phyloP scores from a whole-genome alignment of 1,140 invertebrate species.

The Drosophila mojavensis region DNA sequence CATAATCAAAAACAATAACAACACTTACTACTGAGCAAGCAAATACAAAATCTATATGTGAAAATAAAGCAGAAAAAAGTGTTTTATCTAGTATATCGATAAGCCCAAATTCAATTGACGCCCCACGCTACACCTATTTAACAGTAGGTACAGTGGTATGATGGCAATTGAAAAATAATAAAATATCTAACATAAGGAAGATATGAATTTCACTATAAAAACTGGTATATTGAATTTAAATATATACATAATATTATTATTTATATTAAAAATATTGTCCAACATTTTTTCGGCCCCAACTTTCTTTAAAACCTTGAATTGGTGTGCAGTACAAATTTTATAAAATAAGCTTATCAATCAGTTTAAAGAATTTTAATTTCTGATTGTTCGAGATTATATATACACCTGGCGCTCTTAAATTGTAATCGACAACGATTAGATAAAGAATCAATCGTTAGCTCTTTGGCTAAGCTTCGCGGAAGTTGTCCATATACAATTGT shows the following conservation, averaged over 20 bases:
- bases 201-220: too few relatives aligned
- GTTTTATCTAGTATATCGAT: slow-evolving; percentile 13
- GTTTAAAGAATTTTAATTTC: neutral
- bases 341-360: too few relatives aligned
- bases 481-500: slow-evolving; percentile 18
- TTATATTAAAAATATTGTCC: too few relatives aligned
- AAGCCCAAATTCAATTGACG: slow-evolving; percentile 33
- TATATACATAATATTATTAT: too few relatives aligned
- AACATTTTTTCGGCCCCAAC: too few relatives aligned
- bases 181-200: too few relatives aligned
- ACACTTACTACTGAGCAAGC: neutral
- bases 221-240: too few relatives aligned
- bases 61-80: neutral
- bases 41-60: neutral
- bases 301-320: too few relatives aligned
- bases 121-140: neutral
- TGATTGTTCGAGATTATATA: neutral
- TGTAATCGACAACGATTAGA: slow-evolving; percentile 35
- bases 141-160: neutral
- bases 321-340: too few relatives aligned
- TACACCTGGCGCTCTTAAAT: slow-evolving; percentile 11
- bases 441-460: slow-evolving; percentile 10
- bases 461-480: slow-evolving; percentile 26
- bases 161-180: too few relatives aligned
- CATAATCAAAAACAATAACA: neutral